Base-by-base conservation (phyloP, 2,888 invertebrate species). In the Meta bourneti region DNA sequence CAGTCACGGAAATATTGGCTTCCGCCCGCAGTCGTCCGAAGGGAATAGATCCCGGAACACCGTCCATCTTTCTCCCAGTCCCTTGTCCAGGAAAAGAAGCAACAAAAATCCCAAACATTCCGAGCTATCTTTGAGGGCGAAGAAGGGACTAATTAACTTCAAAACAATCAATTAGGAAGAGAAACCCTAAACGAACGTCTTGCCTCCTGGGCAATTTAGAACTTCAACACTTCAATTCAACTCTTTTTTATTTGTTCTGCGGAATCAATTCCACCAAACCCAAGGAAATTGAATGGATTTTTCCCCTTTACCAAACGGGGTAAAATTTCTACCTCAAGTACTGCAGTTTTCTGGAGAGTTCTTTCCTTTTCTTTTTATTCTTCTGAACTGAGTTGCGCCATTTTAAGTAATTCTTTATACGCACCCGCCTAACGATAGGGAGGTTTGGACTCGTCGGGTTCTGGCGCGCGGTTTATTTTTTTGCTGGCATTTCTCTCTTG, bases 81-180 rank as follows among this genome's bases (percentile, higher is more conserved):
- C 74, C 87, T 20, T 13, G 79, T 34, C 61, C 75, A 84, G 75
- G 74, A 85, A 85, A 85, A 74, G 61, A 77, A 85, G 75, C 54
- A 49, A 48, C n/a, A 61, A 16, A 61, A 5, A 75, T n/a, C 51
- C 72, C 72, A 83, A 83, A 72, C 83, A 83, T 83, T 74, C 74
- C 83, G 20, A 81, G 54, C 34, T 34, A 34, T 34, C 34, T 34
- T 34, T 34, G n/a, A 49, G 54, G 75, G n/a, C 84, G 48, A 84
- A 87, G 81, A 74, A 88, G 81, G 72, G 74, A 74, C 88, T 88
- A 88, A 88, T 88, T 88, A 88, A 88, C 80, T 88, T 88, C 54
- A 75, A 74, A 88, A 88, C 88, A 88, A 88, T 88, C 81, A 88
- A 88, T 88, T 88, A 88, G 79, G 54, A 79, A 85, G 81, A n/a